Percentiles rank a stretch among this genome's conserved stretches.
Conservation (phyloP, 2,113 vertebrate species). For the Anser cygnoides region DNA sequence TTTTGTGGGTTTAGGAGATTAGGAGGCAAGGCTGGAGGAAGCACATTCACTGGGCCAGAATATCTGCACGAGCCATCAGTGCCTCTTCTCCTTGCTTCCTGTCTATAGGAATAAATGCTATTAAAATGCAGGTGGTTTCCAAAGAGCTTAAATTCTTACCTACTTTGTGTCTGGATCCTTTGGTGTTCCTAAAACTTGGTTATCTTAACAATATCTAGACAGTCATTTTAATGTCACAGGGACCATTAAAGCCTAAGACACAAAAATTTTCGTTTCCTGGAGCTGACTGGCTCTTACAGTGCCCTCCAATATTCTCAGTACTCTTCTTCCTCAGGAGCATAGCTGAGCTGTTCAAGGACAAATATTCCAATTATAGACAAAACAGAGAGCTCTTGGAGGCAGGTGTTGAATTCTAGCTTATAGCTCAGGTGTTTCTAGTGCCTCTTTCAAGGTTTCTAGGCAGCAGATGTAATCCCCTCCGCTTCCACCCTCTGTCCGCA, state of each 20-base stretch:
- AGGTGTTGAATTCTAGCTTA: background rate
- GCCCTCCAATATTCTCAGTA: background rate
- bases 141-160: background rate
- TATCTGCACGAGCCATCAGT: background rate
- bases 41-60: background rate
- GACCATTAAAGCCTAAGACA: background rate
- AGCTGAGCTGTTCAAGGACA: constrained; percentile 22
- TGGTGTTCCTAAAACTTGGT: background rate
- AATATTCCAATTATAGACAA: constrained; percentile 25
- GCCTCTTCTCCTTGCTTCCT: background rate
- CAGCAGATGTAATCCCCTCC: background rate
- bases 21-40: background rate
- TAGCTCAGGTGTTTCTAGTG: background rate
- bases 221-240: background rate
- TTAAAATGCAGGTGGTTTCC: background rate
- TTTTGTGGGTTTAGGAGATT: background rate
- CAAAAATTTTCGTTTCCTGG: background rate
- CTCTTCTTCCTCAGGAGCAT: background rate
- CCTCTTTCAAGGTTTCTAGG: background rate
- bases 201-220: background rate
- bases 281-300: background rate
- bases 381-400: background rate
- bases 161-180: background rate
- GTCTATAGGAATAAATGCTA: background rate
- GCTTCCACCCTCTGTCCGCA: background rate